Base-by-base conservation (phyloP, 2,797 vertebrate genomes). In the Pogonophryne albipinna region DNA sequence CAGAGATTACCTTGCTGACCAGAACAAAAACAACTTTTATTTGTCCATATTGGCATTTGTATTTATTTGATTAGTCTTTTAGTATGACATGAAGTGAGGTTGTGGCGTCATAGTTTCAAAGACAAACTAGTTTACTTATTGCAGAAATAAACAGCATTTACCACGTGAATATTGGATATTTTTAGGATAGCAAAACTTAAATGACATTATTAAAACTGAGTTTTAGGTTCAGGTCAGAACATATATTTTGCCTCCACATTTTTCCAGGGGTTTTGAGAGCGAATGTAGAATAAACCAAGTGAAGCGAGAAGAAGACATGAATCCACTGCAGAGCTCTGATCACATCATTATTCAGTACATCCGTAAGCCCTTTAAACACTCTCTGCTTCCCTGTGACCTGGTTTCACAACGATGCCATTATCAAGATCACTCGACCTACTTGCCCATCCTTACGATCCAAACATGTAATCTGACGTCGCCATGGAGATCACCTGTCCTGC, bases 401-500 rank as follows among this genome's bases (percentile, higher is more conserved):
- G 47, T 89, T 89, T 79, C 42, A 77, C 66, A 71, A 66, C 10
- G 77, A 82, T 83, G 76, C 50, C 62, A 71, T 86, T 68, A 74
- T 80, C 65, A 77, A 78, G 66, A 82, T 82, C 77, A 71, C 73
- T 76, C 50, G 71, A 85, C 86, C 87, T 68, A 78, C 64, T 84
- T 85, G 73, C 68, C 64, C 74, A 77, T 81, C 76, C 80, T 71
- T 75, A 79, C 79, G 63, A 87, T 65, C 67, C 74, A 85, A 68
- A 50, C 42, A 27, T 79, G 81, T 82, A 55, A 77, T 83, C 55
- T 77, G 68, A 82, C 10, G 80, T 90, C 63, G 50, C 80, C 74
- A 88, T 83, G 72, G 89, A 83, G 79, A 92, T 90, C 62, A 64
- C 62, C 19, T 12, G 19, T n/a, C 41, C 60, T 27, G 17, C 63